Percentiles rank a stretch among this genome's conserved stretches.
These are phyloP conservation scores for Acronicta psi DNA, from an alignment of 2,888 invertebrate genomes.

Conservation along the genomic window DNA sequence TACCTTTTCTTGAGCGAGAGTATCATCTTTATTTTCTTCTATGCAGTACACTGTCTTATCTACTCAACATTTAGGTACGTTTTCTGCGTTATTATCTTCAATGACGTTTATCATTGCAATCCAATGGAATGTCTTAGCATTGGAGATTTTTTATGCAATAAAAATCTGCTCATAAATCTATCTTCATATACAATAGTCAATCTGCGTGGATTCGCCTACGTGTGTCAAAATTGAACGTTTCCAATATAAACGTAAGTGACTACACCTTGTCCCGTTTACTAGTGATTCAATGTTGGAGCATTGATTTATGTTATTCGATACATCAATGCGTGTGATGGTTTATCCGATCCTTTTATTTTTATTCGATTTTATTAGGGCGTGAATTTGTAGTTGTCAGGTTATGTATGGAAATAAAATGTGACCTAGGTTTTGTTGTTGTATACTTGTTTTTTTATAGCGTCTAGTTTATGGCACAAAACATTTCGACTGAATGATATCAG, in stretches of 20 bases:
- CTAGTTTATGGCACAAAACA: no score
- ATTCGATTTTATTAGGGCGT: conserved; percentile 2
- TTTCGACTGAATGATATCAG: no score
- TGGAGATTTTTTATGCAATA: conserved; percentile 33
- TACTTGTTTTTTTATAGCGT: no score
- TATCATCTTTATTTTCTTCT: not conserved
- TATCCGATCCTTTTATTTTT: conserved; percentile 16
- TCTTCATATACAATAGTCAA: conserved; percentile 69
- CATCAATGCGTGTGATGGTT: conserved; percentile 39
- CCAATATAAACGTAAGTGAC: conserved; percentile 56
- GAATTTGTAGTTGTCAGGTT: no score
- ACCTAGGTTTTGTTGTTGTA: no score
- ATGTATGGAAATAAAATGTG: no score
- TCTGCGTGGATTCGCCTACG: conserved; percentile 63
- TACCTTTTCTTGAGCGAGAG: conserved; percentile 34
- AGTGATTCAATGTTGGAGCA: conserved; percentile 62
- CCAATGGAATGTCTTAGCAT: conserved; percentile 7
- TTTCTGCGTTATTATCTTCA: not conserved
- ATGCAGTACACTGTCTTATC: no score
- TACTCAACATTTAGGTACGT: no score
- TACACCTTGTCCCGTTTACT: conserved; percentile 71
- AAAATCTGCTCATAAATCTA: conserved; percentile 53
- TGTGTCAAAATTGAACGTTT: conserved; percentile 64
- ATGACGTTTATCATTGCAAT: conserved; percentile 12
- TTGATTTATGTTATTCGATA: conserved; percentile 70